These are phyloP conservation scores for Trachymyrmex cornetzi DNA, from an alignment of 1,140 invertebrate species.

Conservation along the genomic window DNA sequence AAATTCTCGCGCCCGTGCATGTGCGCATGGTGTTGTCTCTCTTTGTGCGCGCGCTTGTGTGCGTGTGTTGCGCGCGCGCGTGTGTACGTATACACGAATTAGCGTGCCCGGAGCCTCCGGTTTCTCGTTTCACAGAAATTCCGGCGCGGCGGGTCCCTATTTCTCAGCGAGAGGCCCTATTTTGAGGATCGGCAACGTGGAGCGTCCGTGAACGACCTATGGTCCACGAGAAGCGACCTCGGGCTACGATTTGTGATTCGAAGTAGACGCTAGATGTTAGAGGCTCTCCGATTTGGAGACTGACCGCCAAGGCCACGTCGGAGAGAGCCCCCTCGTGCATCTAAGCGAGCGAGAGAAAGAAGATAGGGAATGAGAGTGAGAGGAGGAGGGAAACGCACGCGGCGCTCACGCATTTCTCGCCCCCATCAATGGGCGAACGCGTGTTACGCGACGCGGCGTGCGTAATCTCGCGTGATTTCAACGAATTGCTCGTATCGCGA, in stretches of 20 bases:
- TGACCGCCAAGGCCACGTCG: conserved; percentile 79
- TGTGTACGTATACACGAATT: conserved; percentile 27
- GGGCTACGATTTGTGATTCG: conserved; percentile 80
- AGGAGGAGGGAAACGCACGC: background rate
- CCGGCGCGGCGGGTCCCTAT: conserved; percentile 22
- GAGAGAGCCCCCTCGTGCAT: conserved; percentile 47
- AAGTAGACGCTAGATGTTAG: conserved; percentile 69
- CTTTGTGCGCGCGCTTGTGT: background rate
- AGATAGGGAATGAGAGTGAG: background rate
- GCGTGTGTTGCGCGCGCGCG: background rate
- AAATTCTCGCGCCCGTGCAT: background rate
- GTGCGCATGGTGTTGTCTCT: background rate
- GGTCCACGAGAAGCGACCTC: conserved; percentile 50
- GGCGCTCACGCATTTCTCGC: conserved; percentile 52
- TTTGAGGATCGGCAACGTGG: conserved; percentile 18
- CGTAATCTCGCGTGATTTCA: conserved; percentile 41
- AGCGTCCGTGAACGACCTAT: conserved; percentile 24
- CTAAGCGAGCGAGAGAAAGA: background rate
- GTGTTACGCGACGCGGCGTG: conserved; percentile 19
- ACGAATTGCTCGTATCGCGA: conserved; percentile 30
- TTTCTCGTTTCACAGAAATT: conserved; percentile 64
- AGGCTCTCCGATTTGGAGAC: conserved; percentile 79
- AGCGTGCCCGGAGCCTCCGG: conserved; percentile 23
- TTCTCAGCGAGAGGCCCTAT: conserved; percentile 32
- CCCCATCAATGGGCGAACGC: conserved; percentile 48